Percentiles rank a stretch among this genome's conserved stretches.
These are phyloP conservation scores for Danionella dracula DNA, from an alignment of 2,797 vertebrate genomes.

Conservation along the genomic window DNA sequence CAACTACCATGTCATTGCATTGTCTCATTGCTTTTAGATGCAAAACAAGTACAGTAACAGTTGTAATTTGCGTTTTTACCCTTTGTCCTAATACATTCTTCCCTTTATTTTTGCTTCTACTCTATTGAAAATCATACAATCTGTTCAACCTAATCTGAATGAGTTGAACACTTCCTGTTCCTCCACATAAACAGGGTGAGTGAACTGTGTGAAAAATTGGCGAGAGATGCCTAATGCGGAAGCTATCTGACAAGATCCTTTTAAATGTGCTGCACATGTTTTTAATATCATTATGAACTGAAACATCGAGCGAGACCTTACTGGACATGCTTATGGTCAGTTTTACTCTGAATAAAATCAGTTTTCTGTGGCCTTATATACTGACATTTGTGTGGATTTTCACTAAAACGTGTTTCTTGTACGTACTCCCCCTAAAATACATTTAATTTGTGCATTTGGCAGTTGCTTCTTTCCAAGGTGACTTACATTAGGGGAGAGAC, in stretches of 20 bases:
- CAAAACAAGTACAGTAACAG: no score
- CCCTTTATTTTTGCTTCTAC: conserved; percentile 6
- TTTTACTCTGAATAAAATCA: no score
- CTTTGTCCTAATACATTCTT: not conserved
- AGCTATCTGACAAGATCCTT: conserved; percentile 54
- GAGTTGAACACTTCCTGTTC: conserved; percentile 17
- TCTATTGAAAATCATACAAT: conserved; percentile 14
- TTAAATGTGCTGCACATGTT: conserved; percentile 44
- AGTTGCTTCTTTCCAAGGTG: no score
- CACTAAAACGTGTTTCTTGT: no score
- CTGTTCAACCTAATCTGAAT: not conserved
- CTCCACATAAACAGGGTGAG: conserved; percentile 23
- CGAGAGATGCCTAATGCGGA: conserved; percentile 50
- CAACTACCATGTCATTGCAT: no score
- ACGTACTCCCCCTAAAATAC: no score
- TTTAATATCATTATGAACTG: conserved; percentile 52
- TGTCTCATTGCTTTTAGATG: no score
- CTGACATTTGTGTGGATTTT: no score
- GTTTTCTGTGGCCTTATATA: no score
- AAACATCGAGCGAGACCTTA: conserved; percentile 32
- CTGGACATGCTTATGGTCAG: not conserved
- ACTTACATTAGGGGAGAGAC: no score
- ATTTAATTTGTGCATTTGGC: no score
- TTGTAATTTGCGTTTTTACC: no score
- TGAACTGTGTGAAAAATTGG: conserved; percentile 17